Conservation (phyloP, 1,140 invertebrate genomes). For the Heliconius hewitsoni region DNA sequence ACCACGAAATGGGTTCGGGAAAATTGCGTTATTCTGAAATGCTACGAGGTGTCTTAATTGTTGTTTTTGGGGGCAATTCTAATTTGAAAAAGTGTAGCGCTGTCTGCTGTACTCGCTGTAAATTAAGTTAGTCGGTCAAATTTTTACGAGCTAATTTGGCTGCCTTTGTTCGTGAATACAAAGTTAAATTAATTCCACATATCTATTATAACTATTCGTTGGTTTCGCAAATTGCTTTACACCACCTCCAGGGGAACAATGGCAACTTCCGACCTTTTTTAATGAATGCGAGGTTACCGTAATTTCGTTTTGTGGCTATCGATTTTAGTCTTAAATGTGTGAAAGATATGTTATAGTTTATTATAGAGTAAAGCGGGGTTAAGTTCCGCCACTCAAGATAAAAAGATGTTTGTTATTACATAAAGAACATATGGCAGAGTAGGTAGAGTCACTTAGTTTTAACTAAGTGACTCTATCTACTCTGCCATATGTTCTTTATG, state of each 20-base stretch:
- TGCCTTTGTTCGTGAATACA: conserved; percentile 3
- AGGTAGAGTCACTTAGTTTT: no score
- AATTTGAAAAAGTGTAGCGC: conserved; percentile 43
- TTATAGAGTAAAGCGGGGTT: neutral
- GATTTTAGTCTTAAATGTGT: neutral
- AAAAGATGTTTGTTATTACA: no score
- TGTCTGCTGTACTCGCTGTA: conserved; percentile 22
- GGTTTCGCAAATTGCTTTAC: conserved; percentile 14
- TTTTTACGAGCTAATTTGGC: conserved; percentile 34
- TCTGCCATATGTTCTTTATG: no score
- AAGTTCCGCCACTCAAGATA: neutral
- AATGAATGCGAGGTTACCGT: conserved; percentile 11
- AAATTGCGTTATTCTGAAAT: conserved; percentile 29
- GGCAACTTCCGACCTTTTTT: conserved; percentile 18
- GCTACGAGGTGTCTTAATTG: conserved; percentile 35
- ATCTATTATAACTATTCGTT: conserved; percentile 22
- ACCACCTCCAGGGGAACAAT: neutral
- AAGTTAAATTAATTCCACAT: conserved; percentile 14
- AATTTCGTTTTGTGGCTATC: conserved; percentile 1
- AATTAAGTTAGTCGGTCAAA: conserved; percentile 32
- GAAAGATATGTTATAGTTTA: neutral
- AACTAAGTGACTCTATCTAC: no score
- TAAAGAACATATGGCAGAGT: no score
- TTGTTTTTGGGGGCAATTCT: conserved; percentile 45
- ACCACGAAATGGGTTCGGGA: conserved; percentile 29